phyloP scores from a whole-genome alignment of 1,140 invertebrate species.

The Macrobrachium nipponense region DNA sequence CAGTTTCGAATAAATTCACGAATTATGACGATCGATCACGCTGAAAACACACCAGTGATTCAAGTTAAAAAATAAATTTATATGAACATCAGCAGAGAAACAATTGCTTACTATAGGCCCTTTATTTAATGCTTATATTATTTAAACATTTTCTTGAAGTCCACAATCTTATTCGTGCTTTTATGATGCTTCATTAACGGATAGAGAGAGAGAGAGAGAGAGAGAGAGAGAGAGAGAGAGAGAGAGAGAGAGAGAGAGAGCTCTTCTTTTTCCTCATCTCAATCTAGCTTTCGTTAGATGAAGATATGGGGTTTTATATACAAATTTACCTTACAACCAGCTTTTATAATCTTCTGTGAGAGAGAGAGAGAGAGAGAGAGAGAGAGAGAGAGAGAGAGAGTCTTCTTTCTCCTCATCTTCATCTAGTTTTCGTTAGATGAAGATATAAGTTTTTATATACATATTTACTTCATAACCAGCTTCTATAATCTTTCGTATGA shows the following conservation, averaged over 20 bases:
- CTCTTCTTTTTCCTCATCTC: neutral
- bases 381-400: neutral
- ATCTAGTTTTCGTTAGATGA: neutral
- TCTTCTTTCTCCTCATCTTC: neutral
- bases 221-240: slow-evolving; percentile 8
- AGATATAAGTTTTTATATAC: neutral
- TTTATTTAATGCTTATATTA: no score
- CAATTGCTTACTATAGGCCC: no score
- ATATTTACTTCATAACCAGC: neutral
- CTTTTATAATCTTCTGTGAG: no score
- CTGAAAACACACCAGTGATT: neutral
- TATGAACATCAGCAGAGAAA: no score
- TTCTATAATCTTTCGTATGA: no score
- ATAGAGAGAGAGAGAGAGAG: neutral
- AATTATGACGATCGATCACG: no score
- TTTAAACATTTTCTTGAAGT: no score
- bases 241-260: neutral
- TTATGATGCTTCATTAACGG: no score
- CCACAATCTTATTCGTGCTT: no score
- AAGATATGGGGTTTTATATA: neutral
- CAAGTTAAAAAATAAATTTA: no score
- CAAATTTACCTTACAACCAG: neutral
- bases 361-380: neutral
- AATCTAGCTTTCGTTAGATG: neutral
- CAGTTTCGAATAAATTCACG: no score